These are phyloP conservation scores for Gryllus bimaculatus DNA, from an alignment of 1,140 invertebrate genomes.

Conservation along the genomic window DNA sequence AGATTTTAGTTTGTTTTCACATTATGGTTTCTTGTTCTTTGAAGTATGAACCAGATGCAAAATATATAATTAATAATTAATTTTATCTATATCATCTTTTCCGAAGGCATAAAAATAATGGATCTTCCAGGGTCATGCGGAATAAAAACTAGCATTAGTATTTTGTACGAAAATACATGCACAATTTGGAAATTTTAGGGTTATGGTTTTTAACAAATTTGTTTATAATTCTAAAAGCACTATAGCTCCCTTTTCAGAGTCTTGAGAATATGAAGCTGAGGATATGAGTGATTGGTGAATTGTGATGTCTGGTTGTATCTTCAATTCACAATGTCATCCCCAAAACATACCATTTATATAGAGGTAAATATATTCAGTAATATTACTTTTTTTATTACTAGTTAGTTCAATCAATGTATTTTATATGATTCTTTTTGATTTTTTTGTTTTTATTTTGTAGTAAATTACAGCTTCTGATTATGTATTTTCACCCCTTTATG, in stretches of 20 bases:
- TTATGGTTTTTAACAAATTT: not conserved
- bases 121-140: not conserved
- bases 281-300: not conserved
- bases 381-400: too few species aligned
- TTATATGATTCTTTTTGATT: too few species aligned
- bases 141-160: not conserved
- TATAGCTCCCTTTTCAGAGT: too few species aligned
- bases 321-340: not conserved
- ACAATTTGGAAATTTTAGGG: not conserved
- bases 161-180: not conserved
- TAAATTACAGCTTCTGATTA: too few species aligned
- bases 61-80: not conserved
- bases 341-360: not conserved
- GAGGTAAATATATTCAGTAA: not conserved
- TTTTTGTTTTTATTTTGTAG: too few species aligned
- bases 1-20: not conserved
- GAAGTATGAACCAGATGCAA: not conserved
- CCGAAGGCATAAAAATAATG: not conserved
- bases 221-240: not conserved
- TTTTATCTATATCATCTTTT: not conserved
- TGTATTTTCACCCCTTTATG: too few species aligned
- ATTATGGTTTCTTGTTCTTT: slow-evolving; percentile 1
- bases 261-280: not conserved
- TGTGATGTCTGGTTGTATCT: not conserved
- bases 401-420: too few species aligned